Base-by-base conservation (phyloP, 1,140 invertebrate genomes). In the Matsumurasca onukii region DNA sequence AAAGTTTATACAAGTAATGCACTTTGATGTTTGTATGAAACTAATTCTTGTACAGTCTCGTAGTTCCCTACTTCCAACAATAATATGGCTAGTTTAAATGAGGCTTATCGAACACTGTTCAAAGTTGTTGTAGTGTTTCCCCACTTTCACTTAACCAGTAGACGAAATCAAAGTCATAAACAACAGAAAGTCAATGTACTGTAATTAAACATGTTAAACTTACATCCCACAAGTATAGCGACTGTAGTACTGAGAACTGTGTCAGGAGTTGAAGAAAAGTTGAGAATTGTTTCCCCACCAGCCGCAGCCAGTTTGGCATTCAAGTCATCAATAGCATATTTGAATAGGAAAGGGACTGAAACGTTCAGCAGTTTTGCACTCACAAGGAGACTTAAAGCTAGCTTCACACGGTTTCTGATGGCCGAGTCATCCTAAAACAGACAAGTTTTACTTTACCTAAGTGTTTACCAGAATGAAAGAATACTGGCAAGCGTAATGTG, bases 331-430 rank as follows among this genome's bases (percentile, higher is more conserved):
- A 99, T 85, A 0, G 90, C 89, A 80, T 95, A 91, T 81, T 99
- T 98, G 77, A 99, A 98, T 61, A 98, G 82, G 81, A 98, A 98
- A n/a, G 98, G 98, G 3, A 99, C 97, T 71, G 86, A 82, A 1
- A 98, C 94, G 78, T 97, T 99, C 70, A 98, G 77, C 29, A 95
- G 76, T 83, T 97, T 95, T 27, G 93, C 92, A 45, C 89, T 87
- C 57, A 91, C 84, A 30, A 95, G 79, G 52, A 96, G 82, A 48
- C 88, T 85, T 25, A 99, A 72, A 12, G 98, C 94, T 34, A 95
- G 74, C 74, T 92, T 85, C 17, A 99, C 98, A 70, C 96, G 85
- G 59, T 87, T 85, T 73, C 88, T 85, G 67, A 97, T 91, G 70
- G 85, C 83, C 69, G 83, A 78, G 77, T 97, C 91, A 79, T 95